These are phyloP conservation scores for Enteromius paludinosus DNA, from an alignment of 2,797 vertebrate genomes.

Conservation along the genomic window DNA sequence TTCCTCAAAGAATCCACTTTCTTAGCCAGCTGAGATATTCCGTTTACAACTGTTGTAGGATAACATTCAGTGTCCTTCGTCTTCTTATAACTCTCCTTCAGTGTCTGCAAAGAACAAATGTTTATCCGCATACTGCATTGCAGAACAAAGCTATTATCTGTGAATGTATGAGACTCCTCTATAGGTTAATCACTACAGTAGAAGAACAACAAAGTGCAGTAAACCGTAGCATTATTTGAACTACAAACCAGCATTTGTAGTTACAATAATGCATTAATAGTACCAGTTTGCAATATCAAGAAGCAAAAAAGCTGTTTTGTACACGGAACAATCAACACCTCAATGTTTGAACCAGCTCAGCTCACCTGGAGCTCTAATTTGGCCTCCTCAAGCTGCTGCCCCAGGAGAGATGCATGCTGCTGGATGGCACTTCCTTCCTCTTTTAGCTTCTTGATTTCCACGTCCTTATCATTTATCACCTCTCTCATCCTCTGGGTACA, in stretches of 20 bases:
- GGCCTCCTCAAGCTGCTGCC: conserved; percentile 52
- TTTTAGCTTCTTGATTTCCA: conserved; percentile 49
- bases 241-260: not conserved
- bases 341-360: not conserved
- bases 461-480: conserved; percentile 33
- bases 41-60: conserved; percentile 63
- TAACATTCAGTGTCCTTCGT: conserved; percentile 66
- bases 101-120: conserved; percentile 63
- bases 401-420: conserved; percentile 40
- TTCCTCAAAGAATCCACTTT: conserved; percentile 71
- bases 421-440: conserved; percentile 45
- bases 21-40: conserved; percentile 69
- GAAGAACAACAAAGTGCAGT: not conserved
- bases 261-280: not conserved
- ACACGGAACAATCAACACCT: conserved; percentile 37
- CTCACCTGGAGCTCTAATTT: conserved; percentile 53
- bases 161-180: not conserved
- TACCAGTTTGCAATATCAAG: not conserved
- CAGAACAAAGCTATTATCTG: not conserved
- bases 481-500: conserved; percentile 48
- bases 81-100: conserved; percentile 68
- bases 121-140: not conserved
- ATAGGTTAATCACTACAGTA: not conserved
- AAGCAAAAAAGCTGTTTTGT: not conserved
- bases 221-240: not conserved